Evolutionary conservation across 1,140 invertebrate species (phyloP), one percentile per base, ranked within the genome.

Genomic region (Drosophila pachea): DNA sequence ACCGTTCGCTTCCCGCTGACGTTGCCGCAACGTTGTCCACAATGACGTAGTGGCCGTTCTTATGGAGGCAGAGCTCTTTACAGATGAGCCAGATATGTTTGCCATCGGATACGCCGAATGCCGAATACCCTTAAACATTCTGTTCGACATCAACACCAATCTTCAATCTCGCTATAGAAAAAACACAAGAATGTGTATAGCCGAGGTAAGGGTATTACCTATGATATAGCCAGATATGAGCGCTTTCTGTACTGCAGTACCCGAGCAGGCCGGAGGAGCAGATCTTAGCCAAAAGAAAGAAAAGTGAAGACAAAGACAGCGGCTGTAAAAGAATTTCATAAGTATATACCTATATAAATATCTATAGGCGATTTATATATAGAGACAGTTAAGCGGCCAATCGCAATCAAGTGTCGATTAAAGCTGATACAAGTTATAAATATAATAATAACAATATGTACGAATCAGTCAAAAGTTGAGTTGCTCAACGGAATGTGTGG

Each of bases 391-490:
- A 55, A 68, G 75, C 22, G 22, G 22, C 1, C 64, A 78, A 76
- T 84, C 79, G 76, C 49, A 83, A 84, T 84, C 79, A 76, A 79
- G 68, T 56, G 72, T 42, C 79, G 79, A 83, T 83, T 83, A 83
- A 71, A 14, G 45, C 55, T 62, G 62, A 82, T 77, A 81, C 74
- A 82, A 82, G 65, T 65, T 73, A 76, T 84, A 84, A 76, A 86
- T 59, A 83, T 73, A 16, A 53, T 40, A 22, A 48, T 32, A 55
- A 32, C 43, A 63, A 52, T 4, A 14, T 14, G 1, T 43, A 43
- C 7, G 14, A 14, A 43, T 7, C 2, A 38, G 33, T 31, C n/a
- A 31, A 32, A 45, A 38, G 40, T 66, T 67, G 63, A 66, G 11
- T 67, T 53, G 16, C 53, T 22, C 5, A 55, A 40, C 8, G 33